These are phyloP conservation scores for Psococerastis gibbosa DNA, from an alignment of 2,888 invertebrate genomes.

Conservation along the genomic window DNA sequence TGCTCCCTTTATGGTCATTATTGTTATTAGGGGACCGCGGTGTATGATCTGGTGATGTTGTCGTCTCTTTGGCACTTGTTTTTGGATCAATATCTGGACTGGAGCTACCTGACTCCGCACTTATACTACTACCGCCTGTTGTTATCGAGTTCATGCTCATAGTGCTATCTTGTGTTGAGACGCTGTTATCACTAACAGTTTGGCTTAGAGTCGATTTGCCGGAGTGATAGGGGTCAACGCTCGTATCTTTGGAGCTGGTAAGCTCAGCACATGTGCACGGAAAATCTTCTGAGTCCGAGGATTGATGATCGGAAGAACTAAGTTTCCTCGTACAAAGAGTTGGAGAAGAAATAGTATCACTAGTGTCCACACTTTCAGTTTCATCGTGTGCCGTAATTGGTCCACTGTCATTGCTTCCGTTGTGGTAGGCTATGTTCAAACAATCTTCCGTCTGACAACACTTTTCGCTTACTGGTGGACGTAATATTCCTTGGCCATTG, in stretches of 20 bases:
- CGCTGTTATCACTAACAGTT: conserved; percentile 18
- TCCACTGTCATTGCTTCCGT: background rate
- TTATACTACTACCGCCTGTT: conserved; percentile 12
- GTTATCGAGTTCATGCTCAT: conserved; percentile 18
- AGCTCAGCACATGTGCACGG: conserved; percentile 2
- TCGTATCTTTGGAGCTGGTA: conserved; percentile 2
- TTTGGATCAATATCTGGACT: conserved; percentile 12
- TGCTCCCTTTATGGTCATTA: no score
- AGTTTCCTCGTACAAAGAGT: no score
- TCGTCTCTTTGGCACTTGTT: conserved; percentile 10
- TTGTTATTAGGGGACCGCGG: background rate
- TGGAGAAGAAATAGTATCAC: background rate
- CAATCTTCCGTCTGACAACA: conserved; percentile 1
- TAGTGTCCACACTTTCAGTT: background rate
- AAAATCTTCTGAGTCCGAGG: conserved; percentile 1
- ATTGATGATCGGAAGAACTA: background rate
- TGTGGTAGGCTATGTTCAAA: background rate
- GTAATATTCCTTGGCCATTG: conserved; percentile 2
- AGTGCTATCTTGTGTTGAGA: conserved; percentile 19
- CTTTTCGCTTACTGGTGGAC: background rate
- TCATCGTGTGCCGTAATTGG: conserved; percentile 1
- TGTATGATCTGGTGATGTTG: conserved; percentile 7
- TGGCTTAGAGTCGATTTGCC: conserved; percentile 16
- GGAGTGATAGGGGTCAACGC: conserved; percentile 14
- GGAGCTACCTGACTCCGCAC: conserved; percentile 13